These are phyloP conservation scores for Etia nguti DNA, from an alignment of 2,113 vertebrate species.

Conservation along the genomic window DNA sequence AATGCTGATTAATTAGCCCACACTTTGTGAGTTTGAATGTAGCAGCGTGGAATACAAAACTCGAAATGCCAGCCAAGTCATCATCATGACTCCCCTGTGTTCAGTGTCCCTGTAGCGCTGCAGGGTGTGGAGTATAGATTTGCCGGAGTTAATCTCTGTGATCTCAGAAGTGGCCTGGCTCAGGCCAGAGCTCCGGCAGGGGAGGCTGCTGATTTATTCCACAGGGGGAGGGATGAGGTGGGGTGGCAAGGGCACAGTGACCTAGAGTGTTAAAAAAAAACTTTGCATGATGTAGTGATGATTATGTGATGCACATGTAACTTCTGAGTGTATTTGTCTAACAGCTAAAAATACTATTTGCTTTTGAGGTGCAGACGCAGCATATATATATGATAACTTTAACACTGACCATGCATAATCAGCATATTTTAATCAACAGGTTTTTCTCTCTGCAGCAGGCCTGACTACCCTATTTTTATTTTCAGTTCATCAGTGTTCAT, in stretches of 20 bases:
- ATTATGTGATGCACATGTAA: neutral
- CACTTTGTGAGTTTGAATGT: neutral
- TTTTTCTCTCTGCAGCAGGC: neutral
- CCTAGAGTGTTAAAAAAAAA: neutral
- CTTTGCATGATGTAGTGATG: neutral
- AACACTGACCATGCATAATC: neutral
- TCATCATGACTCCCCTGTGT: neutral
- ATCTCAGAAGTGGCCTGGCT: constrained; percentile 12
- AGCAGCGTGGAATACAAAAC: neutral
- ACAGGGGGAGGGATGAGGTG: neutral
- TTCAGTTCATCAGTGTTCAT: neutral
- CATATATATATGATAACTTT: neutral
- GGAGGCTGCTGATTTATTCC: constrained; percentile 27
- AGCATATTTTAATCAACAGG: neutral
- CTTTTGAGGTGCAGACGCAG: neutral
- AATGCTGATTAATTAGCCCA: constrained; percentile 16
- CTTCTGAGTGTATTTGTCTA: neutral
- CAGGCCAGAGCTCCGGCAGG: neutral
- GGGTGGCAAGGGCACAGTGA: constrained; percentile 28
- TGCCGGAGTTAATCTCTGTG: constrained; percentile 14
- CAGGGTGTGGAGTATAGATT: constrained; percentile 19
- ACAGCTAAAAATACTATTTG: neutral
- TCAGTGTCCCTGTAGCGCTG: neutral
- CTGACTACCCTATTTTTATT: neutral
- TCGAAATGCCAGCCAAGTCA: constrained; percentile 9